Conservation (phyloP, 2,113 vertebrate genomes). For the Microcebus griseorufus region DNA sequence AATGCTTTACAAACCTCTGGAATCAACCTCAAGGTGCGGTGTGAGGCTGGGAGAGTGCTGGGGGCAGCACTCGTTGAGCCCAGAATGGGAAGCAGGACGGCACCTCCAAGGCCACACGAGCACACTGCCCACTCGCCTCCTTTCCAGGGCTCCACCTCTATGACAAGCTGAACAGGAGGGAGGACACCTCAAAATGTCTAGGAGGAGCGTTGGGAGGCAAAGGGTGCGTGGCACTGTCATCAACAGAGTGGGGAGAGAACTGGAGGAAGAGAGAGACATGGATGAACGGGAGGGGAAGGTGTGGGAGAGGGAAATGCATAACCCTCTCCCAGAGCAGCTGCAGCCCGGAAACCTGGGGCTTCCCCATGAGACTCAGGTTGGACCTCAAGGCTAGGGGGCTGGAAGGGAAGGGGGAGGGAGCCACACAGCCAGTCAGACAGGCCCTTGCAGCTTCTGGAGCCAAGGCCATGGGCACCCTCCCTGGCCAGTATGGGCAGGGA, state of each 20-base stretch:
- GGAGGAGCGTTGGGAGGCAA: not conserved
- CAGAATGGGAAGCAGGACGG: not conserved
- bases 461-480: not conserved
- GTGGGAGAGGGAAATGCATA: conserved; percentile 52
- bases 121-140: not conserved
- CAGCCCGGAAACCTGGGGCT: conserved; percentile 41
- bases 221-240: not conserved
- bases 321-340: not conserved
- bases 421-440: not conserved
- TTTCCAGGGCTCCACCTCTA: not conserved
- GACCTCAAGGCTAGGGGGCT: not conserved
- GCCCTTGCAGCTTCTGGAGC: not conserved
- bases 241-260: conserved; percentile 40
- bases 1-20: not conserved
- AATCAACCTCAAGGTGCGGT: not conserved
- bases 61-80: not conserved
- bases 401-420: not conserved
- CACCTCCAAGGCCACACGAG: not conserved
- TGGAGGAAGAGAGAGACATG: conserved; percentile 55
- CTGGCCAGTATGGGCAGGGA: not conserved
- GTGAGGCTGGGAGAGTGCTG: not conserved
- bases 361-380: conserved; percentile 32
- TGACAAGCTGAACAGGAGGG: not conserved
- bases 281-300: conserved; percentile 54
- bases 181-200: not conserved